Evolutionary conservation across 2,797 vertebrate species (phyloP).

Genomic region (Enteromius paludinosus): DNA sequence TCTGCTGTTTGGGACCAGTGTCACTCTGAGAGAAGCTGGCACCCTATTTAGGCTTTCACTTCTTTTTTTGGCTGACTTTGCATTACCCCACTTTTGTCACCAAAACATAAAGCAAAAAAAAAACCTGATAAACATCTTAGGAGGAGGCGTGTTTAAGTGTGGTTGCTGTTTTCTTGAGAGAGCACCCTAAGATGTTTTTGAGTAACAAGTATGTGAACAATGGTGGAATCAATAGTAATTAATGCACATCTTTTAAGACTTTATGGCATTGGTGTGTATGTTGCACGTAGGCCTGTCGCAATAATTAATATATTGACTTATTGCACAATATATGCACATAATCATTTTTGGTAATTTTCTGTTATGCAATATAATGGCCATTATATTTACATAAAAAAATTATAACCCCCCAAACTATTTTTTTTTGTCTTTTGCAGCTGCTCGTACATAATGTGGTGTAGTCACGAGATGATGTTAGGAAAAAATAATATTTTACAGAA

Average conservation of each 20-base stretch:
- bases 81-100: slow-evolving; percentile 11
- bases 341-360: no score
- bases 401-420: no score
- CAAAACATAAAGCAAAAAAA: slow-evolving; percentile 2
- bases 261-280: background rate
- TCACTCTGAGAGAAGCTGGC: background rate
- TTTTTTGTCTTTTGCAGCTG: no score
- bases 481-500: no score
- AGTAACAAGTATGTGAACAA: no score
- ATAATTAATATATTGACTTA: no score
- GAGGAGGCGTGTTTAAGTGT: background rate
- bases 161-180: background rate
- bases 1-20: background rate
- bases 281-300: no score
- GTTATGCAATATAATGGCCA: no score
- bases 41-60: background rate
- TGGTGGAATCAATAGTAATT: background rate
- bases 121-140: background rate
- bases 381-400: no score
- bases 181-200: background rate
- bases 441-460: no score
- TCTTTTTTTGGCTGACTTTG: slow-evolving; percentile 17
- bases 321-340: no score
- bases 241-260: background rate
- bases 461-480: no score